These are phyloP conservation scores for Patella caerulea DNA, from an alignment of 2,888 invertebrate genomes.

Conservation along the genomic window DNA sequence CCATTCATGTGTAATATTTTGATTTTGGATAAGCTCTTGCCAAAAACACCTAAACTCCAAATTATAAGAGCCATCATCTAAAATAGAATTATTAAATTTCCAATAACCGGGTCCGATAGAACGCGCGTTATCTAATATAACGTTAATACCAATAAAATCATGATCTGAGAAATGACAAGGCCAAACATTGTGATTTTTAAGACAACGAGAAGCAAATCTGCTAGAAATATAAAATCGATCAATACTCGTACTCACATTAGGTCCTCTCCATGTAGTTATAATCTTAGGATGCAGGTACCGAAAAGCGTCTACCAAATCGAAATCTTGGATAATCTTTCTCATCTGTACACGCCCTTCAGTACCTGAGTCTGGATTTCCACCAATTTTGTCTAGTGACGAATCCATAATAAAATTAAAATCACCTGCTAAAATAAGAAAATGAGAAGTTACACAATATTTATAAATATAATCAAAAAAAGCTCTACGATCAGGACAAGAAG, in stretches of 20 bases:
- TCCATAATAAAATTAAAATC: conserved; percentile 34
- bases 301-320: conserved; percentile 26
- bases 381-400: conserved; percentile 25
- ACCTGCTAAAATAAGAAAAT: conserved; percentile 26
- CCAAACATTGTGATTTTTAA: neutral
- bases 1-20: neutral
- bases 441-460: conserved; percentile 20
- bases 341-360: conserved; percentile 22
- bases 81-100: conserved; percentile 2
- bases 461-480: conserved; percentile 26
- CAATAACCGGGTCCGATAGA: neutral
- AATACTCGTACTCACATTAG: neutral
- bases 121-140: neutral
- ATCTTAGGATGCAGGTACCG: conserved; percentile 21
- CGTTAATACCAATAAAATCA: neutral
- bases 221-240: neutral
- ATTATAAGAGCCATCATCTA: neutral
- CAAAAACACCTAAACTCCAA: neutral
- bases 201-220: no score
- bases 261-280: neutral
- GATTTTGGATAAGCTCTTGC: neutral
- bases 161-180: conserved; percentile 9
- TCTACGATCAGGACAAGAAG: conserved; percentile 17
- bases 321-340: conserved; percentile 21
- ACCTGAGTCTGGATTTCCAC: conserved; percentile 24